phyloP scores from a whole-genome alignment of 2,113 vertebrate species.

The Lanius ludovicianus region DNA sequence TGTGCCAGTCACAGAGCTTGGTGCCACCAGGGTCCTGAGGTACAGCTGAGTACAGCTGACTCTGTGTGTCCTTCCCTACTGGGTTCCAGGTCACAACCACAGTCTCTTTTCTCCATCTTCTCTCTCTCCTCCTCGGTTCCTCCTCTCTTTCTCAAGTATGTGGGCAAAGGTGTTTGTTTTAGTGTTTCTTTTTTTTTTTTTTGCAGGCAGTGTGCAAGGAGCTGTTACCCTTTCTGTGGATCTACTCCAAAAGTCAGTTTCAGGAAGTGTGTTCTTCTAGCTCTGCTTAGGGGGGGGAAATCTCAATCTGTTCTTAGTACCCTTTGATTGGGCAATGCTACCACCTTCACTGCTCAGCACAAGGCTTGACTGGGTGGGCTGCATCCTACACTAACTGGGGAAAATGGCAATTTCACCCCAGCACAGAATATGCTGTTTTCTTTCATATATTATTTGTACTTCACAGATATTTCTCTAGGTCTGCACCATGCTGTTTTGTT shows the following conservation, averaged over 20 bases:
- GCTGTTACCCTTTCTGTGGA: background rate
- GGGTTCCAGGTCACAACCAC: background rate
- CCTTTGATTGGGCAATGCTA: background rate
- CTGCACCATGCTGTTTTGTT: background rate
- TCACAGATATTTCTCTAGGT: background rate
- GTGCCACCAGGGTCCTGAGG: background rate
- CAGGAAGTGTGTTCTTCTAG: background rate
- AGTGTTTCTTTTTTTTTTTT: background rate
- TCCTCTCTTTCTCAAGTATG: background rate
- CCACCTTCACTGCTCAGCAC: background rate
- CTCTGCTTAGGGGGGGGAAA: accelerated
- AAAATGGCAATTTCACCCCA: background rate
- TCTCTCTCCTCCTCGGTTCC: background rate
- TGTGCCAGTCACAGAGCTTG: background rate
- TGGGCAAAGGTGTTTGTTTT: background rate
- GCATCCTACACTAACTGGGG: accelerated
- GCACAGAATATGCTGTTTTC: background rate
- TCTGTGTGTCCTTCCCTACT: background rate
- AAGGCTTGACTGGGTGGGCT: background rate
- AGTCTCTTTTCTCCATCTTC: background rate
- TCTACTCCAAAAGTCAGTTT: background rate
- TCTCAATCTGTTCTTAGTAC: background rate
- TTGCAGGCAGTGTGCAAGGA: background rate
- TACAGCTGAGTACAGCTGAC: background rate
- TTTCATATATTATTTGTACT: background rate